These are phyloP conservation scores for Actias luna DNA, from an alignment of 2,888 invertebrate genomes.

Conservation along the genomic window DNA sequence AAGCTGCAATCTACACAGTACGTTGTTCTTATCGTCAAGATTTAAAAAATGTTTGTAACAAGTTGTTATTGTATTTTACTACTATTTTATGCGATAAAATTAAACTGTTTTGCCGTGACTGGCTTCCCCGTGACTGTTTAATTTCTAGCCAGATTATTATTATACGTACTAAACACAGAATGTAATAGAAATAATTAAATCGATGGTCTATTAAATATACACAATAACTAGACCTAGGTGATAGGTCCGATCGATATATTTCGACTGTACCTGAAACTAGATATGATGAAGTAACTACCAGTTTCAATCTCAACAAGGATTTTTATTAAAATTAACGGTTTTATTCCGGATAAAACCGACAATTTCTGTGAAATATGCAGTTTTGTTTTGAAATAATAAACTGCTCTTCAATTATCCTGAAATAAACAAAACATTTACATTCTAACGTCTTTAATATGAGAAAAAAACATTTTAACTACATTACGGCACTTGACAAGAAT, in stretches of 20 bases:
- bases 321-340: too few relatives aligned
- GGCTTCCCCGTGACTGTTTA: not conserved
- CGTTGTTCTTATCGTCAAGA: not conserved
- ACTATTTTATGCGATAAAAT: not conserved
- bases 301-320: too few relatives aligned
- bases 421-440: not conserved
- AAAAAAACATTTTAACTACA: too few relatives aligned
- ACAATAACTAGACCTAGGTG: not conserved
- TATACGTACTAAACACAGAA: not conserved
- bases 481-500: too few relatives aligned
- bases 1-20: not conserved
- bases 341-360: too few relatives aligned
- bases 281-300: too few relatives aligned
- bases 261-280: not conserved
- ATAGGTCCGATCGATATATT: not conserved
- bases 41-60: too few relatives aligned
- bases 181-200: not conserved
- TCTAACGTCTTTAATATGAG: not conserved
- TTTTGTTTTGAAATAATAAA: not conserved
- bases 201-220: not conserved
- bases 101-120: not conserved
- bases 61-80: not conserved
- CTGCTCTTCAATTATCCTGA: not conserved
- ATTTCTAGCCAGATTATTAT: not conserved
- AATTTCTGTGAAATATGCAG: too few relatives aligned